Conservation (phyloP, 1,140 invertebrate species). For the Mya arenaria region DNA sequence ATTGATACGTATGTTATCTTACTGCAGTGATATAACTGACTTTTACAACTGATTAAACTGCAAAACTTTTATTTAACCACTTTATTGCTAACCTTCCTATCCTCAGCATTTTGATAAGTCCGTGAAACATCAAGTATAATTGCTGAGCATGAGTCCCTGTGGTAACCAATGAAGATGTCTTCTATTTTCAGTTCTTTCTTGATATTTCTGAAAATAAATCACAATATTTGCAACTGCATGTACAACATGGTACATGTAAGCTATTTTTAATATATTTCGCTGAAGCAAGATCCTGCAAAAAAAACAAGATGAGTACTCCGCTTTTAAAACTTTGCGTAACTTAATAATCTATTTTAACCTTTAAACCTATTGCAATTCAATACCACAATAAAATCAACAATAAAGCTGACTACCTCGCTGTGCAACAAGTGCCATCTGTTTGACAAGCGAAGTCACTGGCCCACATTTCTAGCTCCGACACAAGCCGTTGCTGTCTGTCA, state of each 20-base stretch:
- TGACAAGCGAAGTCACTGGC: constrained; percentile 46
- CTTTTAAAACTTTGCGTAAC: background rate
- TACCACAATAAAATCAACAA: background rate
- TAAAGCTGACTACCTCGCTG: background rate
- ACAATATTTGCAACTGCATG: background rate
- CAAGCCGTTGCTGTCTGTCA: constrained; percentile 52
- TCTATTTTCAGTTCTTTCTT: constrained; percentile 34
- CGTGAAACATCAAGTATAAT: constrained; percentile 68
- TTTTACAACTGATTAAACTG: background rate
- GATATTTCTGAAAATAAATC: background rate
- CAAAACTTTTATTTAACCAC: background rate
- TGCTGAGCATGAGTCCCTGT: constrained; percentile 72
- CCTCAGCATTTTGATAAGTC: background rate
- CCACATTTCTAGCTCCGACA: constrained; percentile 58
- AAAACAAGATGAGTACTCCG: background rate
- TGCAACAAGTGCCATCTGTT: background rate
- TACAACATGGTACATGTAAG: background rate
- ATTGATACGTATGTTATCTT: background rate
- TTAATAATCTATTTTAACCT: background rate
- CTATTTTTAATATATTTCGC: background rate
- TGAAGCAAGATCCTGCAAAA: background rate
- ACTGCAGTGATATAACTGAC: background rate
- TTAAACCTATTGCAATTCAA: background rate
- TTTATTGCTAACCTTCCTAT: background rate
- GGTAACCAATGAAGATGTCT: constrained; percentile 73